Evolutionary conservation across 2,113 vertebrate species (phyloP), one percentile per base, ranked within the genome.

Genomic region (Capricornis sumatraensis): DNA sequence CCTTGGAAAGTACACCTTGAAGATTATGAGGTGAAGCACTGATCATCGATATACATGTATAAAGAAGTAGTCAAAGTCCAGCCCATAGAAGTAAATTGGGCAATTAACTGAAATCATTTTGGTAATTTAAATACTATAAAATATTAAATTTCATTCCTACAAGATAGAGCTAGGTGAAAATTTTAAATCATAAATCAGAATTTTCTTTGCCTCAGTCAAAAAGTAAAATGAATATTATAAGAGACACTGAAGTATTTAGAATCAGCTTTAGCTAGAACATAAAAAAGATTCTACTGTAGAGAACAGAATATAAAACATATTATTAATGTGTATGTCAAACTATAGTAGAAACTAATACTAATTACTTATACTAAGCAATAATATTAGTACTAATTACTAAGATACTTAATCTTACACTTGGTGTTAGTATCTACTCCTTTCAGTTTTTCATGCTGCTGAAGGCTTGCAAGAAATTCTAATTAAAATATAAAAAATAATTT

Each of bases 31-130:
- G 28, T 91, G 82, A 87, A 94, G 43, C 28, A 82, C 11, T 87
- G 40, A 64, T 67, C 57, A 82, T 13, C 36, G 6, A 82, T 50
- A 16, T 1, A 47, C 25, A 78, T 62, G 14, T 85, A 85, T 76
- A 58, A 86, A 79, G 47, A 78, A 47, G 55, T 62, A 53, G 8
- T 81, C 50, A 96, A 40, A 67, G 86, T 79, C 16, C 28, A 90
- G 43, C 5, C 64, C 89, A 81, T 28, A 6, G 85, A 94, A 87
- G 96, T 95, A 90, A 96, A 88, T 9, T 53, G 15, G 25, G 27
- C 45, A 96, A 89, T 94, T 93, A 62, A 57, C n/a, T 78, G 52
- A 71, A 95, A 81, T 78, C 86, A 40, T 89, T 87, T 58, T 79
- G 27, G 3, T 76, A 82, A 87, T 60, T 84, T 19, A 94, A 55